Percentiles rank a stretch among this genome's conserved stretches.
Evolutionary conservation across 2,797 vertebrate species (phyloP).

Genomic region (Helostoma temminkii): DNA sequence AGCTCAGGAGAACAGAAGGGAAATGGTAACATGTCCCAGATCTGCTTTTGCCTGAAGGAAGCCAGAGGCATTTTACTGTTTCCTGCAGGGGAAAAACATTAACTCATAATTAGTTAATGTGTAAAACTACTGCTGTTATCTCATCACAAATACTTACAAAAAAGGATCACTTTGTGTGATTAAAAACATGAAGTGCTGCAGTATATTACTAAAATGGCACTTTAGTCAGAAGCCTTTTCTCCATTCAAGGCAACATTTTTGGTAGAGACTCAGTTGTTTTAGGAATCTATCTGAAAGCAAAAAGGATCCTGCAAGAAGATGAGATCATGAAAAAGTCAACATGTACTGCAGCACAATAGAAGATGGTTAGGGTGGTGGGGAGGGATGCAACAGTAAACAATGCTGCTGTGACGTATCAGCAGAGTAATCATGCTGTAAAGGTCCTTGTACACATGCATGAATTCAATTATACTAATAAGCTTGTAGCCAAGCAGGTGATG

Average conservation of each 20-base stretch:
- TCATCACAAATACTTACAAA: conserved; percentile 1
- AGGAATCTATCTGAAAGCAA: not conserved
- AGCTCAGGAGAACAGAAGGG: conserved; percentile 26
- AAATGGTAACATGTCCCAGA: conserved; percentile 24
- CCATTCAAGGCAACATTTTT: not conserved
- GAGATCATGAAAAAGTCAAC: not conserved
- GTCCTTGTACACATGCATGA: not conserved
- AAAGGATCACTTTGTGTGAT: conserved; percentile 1
- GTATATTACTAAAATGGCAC: conserved; percentile 3
- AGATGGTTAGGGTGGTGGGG: not conserved
- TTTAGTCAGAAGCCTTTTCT: not conserved
- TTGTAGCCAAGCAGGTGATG: not conserved
- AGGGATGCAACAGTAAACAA: not conserved
- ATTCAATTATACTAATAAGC: not conserved
- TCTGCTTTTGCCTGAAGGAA: conserved; percentile 49
- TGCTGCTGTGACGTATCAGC: not conserved
- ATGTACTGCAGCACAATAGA: not conserved
- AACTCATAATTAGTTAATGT: conserved; percentile 28
- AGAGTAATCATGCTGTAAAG: not conserved
- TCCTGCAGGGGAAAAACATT: conserved; percentile 25
- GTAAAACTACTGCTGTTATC: conserved; percentile 2
- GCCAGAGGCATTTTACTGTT: conserved; percentile 45
- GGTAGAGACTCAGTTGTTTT: not conserved
- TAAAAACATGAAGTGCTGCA: not conserved
- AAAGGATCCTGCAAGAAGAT: not conserved